Evolutionary conservation across 2,113 vertebrate genomes (phyloP).

Genomic region (Propithecus coquereli): DNA sequence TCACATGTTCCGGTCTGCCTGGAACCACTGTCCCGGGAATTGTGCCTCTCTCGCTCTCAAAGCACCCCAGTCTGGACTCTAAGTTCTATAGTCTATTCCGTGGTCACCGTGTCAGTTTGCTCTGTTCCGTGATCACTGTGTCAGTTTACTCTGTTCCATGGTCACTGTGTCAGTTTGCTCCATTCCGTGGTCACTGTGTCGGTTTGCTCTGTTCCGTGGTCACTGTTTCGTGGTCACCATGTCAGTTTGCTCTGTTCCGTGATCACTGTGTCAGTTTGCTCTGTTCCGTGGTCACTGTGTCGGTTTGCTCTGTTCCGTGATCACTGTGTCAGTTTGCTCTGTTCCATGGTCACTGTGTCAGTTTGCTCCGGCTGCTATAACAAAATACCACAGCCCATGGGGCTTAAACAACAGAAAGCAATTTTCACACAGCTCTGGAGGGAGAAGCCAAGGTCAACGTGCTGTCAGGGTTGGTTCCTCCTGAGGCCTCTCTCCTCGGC

Average conservation of each 20-base stretch:
- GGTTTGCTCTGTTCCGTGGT: no score
- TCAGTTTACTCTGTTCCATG: no score
- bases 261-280: no score
- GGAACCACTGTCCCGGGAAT: not conserved
- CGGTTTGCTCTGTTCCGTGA: no score
- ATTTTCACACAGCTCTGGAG: not conserved
- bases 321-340: no score
- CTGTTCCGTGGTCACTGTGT: no score
- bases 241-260: no score
- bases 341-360: no score
- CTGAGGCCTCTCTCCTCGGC: not conserved
- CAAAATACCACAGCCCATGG: not conserved
- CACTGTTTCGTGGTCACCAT: no score
- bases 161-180: no score
- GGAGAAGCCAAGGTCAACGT: not conserved
- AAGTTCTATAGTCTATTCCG: not conserved
- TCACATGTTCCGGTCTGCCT: not conserved
- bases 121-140: not conserved
- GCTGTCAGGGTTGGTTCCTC: not conserved
- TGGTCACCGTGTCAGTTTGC: not conserved
- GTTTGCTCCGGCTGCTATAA: not conserved
- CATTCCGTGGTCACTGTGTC: no score
- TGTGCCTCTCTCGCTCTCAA: not conserved
- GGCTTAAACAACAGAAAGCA: not conserved
- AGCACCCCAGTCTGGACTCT: not conserved